phyloP scores from a whole-genome alignment of 2,113 vertebrate genomes.

The Diphyllodes magnificus region DNA sequence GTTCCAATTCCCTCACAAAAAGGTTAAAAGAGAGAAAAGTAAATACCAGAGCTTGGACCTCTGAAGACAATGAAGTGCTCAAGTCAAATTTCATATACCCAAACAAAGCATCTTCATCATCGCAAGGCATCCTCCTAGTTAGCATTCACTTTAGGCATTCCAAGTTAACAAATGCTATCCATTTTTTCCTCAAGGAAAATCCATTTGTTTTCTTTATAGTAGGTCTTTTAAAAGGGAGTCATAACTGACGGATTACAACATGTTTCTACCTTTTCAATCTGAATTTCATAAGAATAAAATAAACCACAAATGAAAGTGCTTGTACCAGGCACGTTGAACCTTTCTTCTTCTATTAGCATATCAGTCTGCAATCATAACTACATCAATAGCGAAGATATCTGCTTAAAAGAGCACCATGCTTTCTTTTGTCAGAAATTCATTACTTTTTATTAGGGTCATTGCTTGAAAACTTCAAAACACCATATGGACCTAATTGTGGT shows the following conservation, averaged over 20 bases:
- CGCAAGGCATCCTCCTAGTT: not conserved
- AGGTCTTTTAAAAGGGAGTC: conserved; percentile 57
- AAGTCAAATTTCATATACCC: not conserved
- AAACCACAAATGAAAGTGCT: conserved; percentile 73
- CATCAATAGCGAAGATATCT: conserved; percentile 76
- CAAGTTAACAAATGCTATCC: conserved; percentile 6
- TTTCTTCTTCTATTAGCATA: conserved; percentile 76
- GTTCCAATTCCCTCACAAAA: not conserved
- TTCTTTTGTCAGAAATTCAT: conserved; percentile 85
- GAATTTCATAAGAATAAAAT: conserved; percentile 68
- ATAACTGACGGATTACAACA: conserved; percentile 66
- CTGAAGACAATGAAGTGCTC: not conserved
- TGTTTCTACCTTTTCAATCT: conserved; percentile 69
- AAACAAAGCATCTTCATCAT: not conserved
- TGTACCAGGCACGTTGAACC: conserved; percentile 59
- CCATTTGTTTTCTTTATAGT: conserved; percentile 54
- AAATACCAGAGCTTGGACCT: not conserved
- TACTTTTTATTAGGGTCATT: conserved; percentile 89
- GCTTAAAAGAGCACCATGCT: conserved; percentile 78
- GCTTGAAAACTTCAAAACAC: conserved; percentile 85
- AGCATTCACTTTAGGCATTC: conserved; percentile 27
- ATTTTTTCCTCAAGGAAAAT: conserved; percentile 35
- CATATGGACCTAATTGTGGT: conserved; percentile 90
- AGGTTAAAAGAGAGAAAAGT: not conserved
- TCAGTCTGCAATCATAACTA: conserved; percentile 75